Percentiles rank a stretch among this genome's conserved stretches.
Evolutionary conservation across 2,888 invertebrate genomes (phyloP).

Genomic region (Chouioia cunea): DNA sequence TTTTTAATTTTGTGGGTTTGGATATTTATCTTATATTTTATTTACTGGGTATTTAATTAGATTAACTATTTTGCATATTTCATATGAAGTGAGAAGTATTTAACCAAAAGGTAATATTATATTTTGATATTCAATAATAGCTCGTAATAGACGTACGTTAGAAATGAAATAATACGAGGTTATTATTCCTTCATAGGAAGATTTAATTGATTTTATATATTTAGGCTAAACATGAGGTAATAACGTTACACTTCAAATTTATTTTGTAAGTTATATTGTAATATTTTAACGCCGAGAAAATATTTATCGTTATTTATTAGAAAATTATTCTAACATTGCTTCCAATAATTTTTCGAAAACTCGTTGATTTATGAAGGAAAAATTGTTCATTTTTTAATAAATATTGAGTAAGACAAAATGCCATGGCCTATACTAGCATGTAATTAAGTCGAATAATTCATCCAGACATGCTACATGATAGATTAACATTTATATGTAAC

Average conservation of each 20-base stretch:
- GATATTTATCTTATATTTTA: conserved; percentile 8
- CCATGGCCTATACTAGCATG: conserved; percentile 63
- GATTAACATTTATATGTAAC: conserved; percentile 28
- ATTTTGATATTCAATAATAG: conserved; percentile 48
- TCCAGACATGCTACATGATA: conserved; percentile 28
- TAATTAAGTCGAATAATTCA: conserved; percentile 45
- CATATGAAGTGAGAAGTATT: conserved; percentile 53
- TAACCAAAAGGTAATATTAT: conserved; percentile 53
- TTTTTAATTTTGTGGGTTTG: conserved; percentile 27
- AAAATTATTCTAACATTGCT: conserved; percentile 19
- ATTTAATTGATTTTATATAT: conserved; percentile 9
- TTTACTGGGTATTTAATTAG: conserved; percentile 44
- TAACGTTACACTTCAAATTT: conserved; percentile 20
- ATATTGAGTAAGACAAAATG: conserved; percentile 54
- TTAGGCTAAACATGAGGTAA: conserved; percentile 31
- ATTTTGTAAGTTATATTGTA: conserved; percentile 31
- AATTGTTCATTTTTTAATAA: conserved; percentile 12
- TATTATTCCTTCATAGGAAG: conserved; percentile 32
- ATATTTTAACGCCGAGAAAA: conserved; percentile 3
- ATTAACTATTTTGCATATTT: conserved; percentile 50
- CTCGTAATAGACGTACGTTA: conserved; percentile 12
- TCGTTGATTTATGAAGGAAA: background rate
- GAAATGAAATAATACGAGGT: conserved; percentile 6
- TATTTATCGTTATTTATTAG: conserved; percentile 19
- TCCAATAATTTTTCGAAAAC: background rate